Percentiles rank a stretch among this genome's conserved stretches.
phyloP scores from a whole-genome alignment of 2,888 invertebrate genomes.

The Spodoptera exigua region DNA sequence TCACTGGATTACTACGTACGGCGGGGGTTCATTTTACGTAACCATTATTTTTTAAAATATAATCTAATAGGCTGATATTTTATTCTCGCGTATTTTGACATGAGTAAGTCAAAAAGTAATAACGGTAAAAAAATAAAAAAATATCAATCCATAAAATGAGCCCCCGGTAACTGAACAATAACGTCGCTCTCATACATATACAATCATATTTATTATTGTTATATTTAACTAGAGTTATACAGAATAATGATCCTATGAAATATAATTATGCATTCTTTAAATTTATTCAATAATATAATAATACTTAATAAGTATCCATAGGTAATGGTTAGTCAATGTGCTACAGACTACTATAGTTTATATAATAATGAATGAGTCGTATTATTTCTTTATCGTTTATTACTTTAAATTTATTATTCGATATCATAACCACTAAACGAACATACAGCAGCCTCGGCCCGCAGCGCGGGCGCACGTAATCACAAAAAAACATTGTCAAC shows the following conservation, averaged over 20 bases:
- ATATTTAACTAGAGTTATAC: slow-evolving; percentile 90
- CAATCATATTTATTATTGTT: slow-evolving; percentile 85
- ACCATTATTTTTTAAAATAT: slow-evolving; percentile 89
- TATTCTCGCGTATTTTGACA: slow-evolving; percentile 83
- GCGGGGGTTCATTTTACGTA: slow-evolving; percentile 85
- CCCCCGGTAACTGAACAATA: slow-evolving; percentile 82
- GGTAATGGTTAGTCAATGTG: slow-evolving; percentile 89
- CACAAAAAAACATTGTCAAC: slow-evolving; percentile 89
- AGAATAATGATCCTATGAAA: slow-evolving; percentile 90
- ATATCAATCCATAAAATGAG: slow-evolving; percentile 87
- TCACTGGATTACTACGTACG: slow-evolving; percentile 83
- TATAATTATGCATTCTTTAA: slow-evolving; percentile 90
- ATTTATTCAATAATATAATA: slow-evolving; percentile 89
- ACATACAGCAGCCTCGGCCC: slow-evolving; percentile 86
- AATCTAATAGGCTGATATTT: slow-evolving; percentile 88
- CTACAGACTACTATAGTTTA: slow-evolving; percentile 88
- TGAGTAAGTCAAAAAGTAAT: slow-evolving; percentile 88
- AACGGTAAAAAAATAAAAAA: slow-evolving; percentile 90
- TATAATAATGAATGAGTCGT: slow-evolving; percentile 87
- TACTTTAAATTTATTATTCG: slow-evolving; percentile 86
- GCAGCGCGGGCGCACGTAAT: slow-evolving; percentile 80
- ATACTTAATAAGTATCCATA: slow-evolving; percentile 89
- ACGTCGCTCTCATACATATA: slow-evolving; percentile 69
- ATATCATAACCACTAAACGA: slow-evolving; percentile 85
- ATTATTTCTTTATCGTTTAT: slow-evolving; percentile 85